Conservation (phyloP, 2,113 vertebrate species). For the Microcebus tavaratra region DNA sequence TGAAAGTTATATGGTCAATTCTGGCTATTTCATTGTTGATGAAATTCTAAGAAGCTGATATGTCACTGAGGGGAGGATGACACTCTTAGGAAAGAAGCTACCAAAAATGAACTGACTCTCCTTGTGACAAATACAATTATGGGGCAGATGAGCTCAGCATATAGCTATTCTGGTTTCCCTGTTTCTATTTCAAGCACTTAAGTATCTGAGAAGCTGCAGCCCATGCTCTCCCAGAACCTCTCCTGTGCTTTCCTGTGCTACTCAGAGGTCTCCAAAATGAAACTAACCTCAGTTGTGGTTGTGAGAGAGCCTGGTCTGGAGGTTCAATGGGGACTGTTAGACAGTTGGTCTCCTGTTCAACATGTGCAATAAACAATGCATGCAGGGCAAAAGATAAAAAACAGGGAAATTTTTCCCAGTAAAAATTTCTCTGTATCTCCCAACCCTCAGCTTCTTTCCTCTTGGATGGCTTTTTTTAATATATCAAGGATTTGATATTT, state of each 20-base stretch:
- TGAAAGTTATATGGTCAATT: not conserved
- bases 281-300: not conserved
- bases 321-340: not conserved
- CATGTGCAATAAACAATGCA: not conserved
- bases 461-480: not conserved
- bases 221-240: not conserved
- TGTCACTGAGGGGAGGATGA: not conserved
- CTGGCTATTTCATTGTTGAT: not conserved
- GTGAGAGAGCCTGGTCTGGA: not conserved
- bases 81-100: not conserved
- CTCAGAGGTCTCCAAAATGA: not conserved
- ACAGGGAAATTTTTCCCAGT: not conserved
- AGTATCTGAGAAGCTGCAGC: not conserved
- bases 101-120: not conserved
- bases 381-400: not conserved
- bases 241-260: not conserved
- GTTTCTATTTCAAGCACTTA: slow-evolving; percentile 26
- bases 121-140: not conserved
- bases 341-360: not conserved
- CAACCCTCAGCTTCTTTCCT: not conserved
- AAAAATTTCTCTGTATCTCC: not conserved
- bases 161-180: not conserved
- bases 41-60: not conserved
- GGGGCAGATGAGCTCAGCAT: not conserved
- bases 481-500: not conserved